Evolutionary conservation across 92 coral and sea anemone genomes (phyloP).

Genomic region (Heliopora coerulea): DNA sequence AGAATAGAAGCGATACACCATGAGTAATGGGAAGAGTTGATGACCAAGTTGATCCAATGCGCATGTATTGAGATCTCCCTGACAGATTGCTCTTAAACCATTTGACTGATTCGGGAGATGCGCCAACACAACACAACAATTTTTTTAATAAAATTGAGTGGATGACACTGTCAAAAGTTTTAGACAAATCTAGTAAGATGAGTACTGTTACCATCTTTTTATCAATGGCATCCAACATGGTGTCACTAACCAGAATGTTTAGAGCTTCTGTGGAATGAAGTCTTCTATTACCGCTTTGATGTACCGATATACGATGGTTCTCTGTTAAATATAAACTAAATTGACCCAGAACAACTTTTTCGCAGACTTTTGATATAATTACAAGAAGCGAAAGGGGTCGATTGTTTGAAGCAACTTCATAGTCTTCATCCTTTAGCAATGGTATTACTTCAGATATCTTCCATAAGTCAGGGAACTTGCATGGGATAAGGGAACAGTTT

Average conservation of each 20-base stretch:
- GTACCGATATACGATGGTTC: no score
- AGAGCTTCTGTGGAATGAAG: constrained; percentile 1
- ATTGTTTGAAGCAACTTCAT: neutral
- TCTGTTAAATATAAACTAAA: neutral
- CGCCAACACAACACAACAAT: no score
- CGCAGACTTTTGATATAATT: no score
- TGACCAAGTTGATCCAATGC: no score
- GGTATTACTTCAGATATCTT: constrained; percentile 21
- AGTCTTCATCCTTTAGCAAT: constrained; percentile 4
- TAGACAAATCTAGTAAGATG: neutral
- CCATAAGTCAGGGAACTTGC: constrained; percentile 8
- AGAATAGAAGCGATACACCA: no score
- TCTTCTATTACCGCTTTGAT: constrained; percentile 10
- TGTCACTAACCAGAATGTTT: neutral
- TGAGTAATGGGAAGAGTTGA: no score
- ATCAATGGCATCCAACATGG: constrained; percentile 10
- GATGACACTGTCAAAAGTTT: neutral
- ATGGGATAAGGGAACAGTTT: constrained; percentile 1
- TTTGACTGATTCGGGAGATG: no score
- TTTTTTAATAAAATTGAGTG: no score
- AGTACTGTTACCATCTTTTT: neutral
- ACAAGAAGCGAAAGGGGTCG: constrained; percentile 20
- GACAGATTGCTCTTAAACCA: no score
- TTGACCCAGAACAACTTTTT: constrained; percentile 6
- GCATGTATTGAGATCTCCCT: no score